phyloP scores from a whole-genome alignment of 2,113 vertebrate species.

The Microcebus murinus region DNA sequence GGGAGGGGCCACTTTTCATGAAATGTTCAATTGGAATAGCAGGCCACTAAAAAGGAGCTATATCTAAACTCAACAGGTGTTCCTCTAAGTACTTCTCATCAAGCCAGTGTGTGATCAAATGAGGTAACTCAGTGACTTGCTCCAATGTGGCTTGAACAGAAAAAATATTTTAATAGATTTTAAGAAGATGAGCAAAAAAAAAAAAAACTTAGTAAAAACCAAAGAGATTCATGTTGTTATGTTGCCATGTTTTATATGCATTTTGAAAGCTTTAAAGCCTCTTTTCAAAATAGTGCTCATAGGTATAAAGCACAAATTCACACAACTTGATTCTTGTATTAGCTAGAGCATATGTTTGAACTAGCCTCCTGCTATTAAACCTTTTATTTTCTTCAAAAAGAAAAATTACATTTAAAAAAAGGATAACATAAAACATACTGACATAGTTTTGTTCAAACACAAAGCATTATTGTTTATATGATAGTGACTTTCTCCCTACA shows the following conservation, averaged over 20 bases:
- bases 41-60: neutral
- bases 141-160: neutral
- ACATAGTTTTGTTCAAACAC: constrained; percentile 43
- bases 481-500: neutral
- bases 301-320: constrained; percentile 60
- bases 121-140: neutral
- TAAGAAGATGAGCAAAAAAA: constrained; percentile 19
- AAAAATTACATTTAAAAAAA: neutral
- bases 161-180: neutral
- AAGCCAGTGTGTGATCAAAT: neutral
- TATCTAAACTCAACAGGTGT: constrained; percentile 10
- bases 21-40: neutral
- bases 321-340: constrained; percentile 66
- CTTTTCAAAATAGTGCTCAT: constrained; percentile 53
- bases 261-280: constrained; percentile 48
- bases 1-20: neutral
- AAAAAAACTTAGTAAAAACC: neutral
- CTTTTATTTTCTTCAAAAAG: constrained; percentile 57
- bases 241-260: constrained; percentile 52
- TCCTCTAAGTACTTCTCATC: neutral
- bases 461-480: constrained; percentile 13
- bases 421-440: constrained; percentile 50
- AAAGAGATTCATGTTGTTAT: constrained; percentile 14
- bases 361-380: constrained; percentile 22
- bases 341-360: constrained; percentile 53